Conservation (phyloP, 2,797 vertebrate genomes). For the Cyclura pinguis region DNA sequence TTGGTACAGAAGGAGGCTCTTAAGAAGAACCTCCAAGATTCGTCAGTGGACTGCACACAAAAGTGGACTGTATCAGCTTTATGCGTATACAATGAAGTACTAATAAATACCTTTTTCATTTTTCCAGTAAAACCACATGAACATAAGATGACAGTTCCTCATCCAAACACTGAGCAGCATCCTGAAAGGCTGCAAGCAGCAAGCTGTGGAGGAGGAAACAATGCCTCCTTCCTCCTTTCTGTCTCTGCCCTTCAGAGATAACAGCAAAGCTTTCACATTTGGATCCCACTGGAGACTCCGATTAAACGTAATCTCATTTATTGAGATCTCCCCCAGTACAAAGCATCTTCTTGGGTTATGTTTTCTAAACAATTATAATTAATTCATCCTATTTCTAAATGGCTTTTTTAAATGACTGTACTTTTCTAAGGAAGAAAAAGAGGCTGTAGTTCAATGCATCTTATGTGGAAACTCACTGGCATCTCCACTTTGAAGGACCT, state of each 20-base stretch:
- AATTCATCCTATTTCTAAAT: too few species aligned
- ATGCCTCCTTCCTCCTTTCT: fast-evolving
- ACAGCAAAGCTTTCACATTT: fast-evolving
- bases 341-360: not conserved
- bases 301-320: not conserved
- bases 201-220: not conserved
- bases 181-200: not conserved
- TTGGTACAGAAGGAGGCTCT: conserved; percentile 50
- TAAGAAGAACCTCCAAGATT: conserved; percentile 42
- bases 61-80: conserved; percentile 45
- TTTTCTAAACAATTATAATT: not conserved
- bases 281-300: not conserved
- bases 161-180: not conserved
- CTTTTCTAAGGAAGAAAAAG: not conserved
- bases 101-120: fast-evolving
- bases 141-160: conserved; percentile 22
- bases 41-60: conserved; percentile 46
- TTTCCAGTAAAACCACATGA: conserved; percentile 25
- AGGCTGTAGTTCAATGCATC: too few species aligned
- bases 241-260: conserved; percentile 12
- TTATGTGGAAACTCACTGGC: not conserved
- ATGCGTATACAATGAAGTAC: conserved; percentile 1
- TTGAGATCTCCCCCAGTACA: not conserved
- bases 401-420: fast-evolving
- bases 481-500: not conserved